Conservation (phyloP, 2,888 invertebrate genomes). For the Acutogordius australiensis region DNA sequence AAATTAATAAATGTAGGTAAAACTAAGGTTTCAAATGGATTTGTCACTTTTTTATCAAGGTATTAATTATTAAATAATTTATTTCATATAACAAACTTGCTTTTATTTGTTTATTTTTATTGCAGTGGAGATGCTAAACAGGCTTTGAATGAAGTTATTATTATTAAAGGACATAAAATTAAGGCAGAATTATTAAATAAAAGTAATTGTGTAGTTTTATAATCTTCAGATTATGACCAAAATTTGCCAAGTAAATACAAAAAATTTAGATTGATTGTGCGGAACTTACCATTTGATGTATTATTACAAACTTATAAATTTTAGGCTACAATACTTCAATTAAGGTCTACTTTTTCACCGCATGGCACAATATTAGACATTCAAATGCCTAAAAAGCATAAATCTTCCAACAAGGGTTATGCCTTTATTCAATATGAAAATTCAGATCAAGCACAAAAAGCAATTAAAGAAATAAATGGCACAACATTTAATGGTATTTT, state of each 20-base stretch:
- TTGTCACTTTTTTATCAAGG: background rate
- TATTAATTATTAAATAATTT: background rate
- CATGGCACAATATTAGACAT: background rate
- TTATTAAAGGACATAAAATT: background rate
- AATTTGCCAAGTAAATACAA: no score
- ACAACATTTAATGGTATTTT: background rate
- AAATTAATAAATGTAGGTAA: background rate
- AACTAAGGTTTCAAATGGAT: background rate
- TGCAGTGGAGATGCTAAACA: background rate
- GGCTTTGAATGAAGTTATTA: background rate
- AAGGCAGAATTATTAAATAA: background rate
- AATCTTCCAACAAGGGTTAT: background rate
- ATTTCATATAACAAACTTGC: background rate
- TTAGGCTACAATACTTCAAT: background rate
- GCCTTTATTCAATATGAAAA: background rate
- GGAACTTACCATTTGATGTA: background rate
- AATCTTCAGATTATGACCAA: no score
- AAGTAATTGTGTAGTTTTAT: no score
- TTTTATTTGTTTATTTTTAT: background rate
- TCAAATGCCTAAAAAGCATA: background rate
- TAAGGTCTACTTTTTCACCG: background rate
- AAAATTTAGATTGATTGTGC: background rate
- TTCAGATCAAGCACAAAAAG: background rate
- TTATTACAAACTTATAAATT: background rate
- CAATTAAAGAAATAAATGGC: background rate